Evolutionary conservation across 2,113 vertebrate species (phyloP).

Genomic region (Zosterops hypoxanthus): DNA sequence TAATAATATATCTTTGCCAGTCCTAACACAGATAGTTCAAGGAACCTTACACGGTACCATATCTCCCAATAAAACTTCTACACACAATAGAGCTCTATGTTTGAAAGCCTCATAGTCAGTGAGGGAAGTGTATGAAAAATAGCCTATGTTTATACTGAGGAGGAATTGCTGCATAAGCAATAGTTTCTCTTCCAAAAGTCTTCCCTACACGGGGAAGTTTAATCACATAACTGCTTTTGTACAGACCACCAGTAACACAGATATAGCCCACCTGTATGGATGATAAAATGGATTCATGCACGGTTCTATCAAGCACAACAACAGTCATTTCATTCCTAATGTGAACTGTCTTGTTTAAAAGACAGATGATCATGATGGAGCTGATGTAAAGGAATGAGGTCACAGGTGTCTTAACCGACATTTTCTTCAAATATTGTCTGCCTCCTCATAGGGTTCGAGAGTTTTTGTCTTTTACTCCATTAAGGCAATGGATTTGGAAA

Average conservation of each 20-base stretch:
- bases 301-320: background rate
- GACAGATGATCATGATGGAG: background rate
- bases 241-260: background rate
- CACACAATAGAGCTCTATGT: background rate
- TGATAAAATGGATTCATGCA: background rate
- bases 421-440: background rate
- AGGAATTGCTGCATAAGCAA: background rate
- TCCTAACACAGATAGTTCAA: background rate
- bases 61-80: background rate
- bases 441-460: rapidly evolving
- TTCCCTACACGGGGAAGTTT: background rate
- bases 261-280: background rate
- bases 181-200: background rate
- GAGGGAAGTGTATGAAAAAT: background rate
- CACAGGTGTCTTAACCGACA: background rate
- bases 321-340: background rate
- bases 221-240: background rate
- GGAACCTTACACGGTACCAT: rapidly evolving
- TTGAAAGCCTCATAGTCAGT: background rate
- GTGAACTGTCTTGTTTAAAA: background rate
- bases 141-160: background rate
- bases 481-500: background rate
- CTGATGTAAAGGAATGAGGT: background rate
- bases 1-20: background rate
- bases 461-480: background rate